Evolutionary conservation across 2,888 invertebrate genomes (phyloP).

Genomic region (Ophioninae sp.): DNA sequence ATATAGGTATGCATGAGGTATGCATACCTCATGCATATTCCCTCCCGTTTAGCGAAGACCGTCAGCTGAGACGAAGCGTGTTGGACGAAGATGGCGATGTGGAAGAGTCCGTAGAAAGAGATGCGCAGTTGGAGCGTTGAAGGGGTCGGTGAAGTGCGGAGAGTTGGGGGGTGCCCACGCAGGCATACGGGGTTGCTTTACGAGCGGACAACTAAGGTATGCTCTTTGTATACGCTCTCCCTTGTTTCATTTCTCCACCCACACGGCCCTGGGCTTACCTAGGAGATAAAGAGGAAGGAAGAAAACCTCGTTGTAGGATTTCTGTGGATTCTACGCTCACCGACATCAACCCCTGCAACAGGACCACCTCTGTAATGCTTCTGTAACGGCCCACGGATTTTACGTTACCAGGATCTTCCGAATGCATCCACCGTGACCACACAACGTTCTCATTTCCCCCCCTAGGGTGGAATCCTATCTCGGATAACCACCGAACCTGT

Average conservation of each 20-base stretch:
- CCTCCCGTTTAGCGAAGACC: constrained; percentile 72
- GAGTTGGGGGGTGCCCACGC: constrained; percentile 62
- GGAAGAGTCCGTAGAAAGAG: constrained; percentile 65
- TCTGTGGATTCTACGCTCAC: constrained; percentile 17
- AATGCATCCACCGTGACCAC: constrained; percentile 67
- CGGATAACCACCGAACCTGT: constrained; percentile 24
- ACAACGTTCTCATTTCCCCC: constrained; percentile 47
- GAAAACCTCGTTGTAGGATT: constrained; percentile 41
- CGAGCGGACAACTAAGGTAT: constrained; percentile 81
- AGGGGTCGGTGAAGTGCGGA: constrained; percentile 62
- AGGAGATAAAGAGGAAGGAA: constrained; percentile 58
- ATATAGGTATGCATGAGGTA: constrained; percentile 45
- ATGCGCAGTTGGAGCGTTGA: constrained; percentile 39
- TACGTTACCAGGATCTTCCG: constrained; percentile 68
- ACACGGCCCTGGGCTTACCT: constrained; percentile 25
- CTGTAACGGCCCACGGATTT: constrained; percentile 72
- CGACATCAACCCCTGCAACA: constrained; percentile 59
- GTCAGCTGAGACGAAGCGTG: constrained; percentile 63
- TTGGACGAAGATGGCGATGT: constrained; percentile 49
- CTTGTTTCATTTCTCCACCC: constrained; percentile 49
- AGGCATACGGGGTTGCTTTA: constrained; percentile 80
- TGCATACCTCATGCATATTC: constrained; percentile 78
- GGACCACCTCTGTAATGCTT: constrained; percentile 70
- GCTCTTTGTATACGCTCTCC: constrained; percentile 69
- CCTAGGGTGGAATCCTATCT: constrained; percentile 32